Conservation (phyloP, 2,888 invertebrate species). For the Arrhopalites spinosus region DNA sequence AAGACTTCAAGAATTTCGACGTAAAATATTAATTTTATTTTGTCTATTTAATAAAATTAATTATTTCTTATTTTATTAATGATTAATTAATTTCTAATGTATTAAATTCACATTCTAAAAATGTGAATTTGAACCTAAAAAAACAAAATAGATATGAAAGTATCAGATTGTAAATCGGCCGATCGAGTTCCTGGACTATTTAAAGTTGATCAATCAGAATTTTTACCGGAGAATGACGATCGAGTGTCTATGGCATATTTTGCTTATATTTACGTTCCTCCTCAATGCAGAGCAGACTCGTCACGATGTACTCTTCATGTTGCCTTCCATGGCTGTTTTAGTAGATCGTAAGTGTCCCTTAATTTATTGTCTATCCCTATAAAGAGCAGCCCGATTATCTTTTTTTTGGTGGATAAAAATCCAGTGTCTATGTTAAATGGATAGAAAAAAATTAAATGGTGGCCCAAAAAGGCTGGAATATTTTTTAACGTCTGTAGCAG, state of each 20-base stretch:
- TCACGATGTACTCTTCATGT: slow-evolving; percentile 48
- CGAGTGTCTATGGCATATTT: slow-evolving; percentile 28
- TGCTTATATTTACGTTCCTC: slow-evolving; percentile 37
- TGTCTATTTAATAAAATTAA: not conserved
- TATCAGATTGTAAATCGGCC: slow-evolving; percentile 28
- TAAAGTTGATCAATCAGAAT: slow-evolving; percentile 51
- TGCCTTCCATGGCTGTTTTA: slow-evolving; percentile 53
- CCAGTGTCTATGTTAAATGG: too few relatives aligned
- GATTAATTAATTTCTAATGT: too few relatives aligned
- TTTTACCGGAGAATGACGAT: slow-evolving; percentile 48
- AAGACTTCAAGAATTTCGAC: slow-evolving; percentile 40
- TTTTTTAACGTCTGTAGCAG: too few relatives aligned
- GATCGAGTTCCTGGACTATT: slow-evolving; percentile 45
- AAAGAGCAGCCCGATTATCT: not conserved
- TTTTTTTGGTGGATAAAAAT: too few relatives aligned
- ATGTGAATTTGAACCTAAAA: not conserved
- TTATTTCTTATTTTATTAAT: not conserved
- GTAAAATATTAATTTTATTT: not conserved
- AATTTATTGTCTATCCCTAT: not conserved
- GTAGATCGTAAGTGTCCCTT: slow-evolving; percentile 43
- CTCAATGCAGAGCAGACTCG: slow-evolving; percentile 35
- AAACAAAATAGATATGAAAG: slow-evolving; percentile 32
- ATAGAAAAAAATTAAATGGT: too few relatives aligned
- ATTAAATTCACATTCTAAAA: not conserved
- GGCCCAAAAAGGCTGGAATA: too few relatives aligned